Conservation (phyloP, 2,888 invertebrate genomes). For the Himalopsyche tibetana region DNA sequence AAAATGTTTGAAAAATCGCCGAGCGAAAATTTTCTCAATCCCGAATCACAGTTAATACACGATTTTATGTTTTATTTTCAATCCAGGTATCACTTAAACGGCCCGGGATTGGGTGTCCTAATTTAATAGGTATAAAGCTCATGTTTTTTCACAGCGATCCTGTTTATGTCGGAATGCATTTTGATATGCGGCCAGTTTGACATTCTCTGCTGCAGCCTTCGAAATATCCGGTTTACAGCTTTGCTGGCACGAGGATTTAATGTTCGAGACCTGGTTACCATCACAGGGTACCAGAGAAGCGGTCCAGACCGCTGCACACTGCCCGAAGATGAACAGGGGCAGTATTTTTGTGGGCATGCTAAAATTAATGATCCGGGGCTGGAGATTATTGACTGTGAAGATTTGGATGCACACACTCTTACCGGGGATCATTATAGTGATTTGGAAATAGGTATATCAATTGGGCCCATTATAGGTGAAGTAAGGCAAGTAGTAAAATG, state of each 20-base stretch:
- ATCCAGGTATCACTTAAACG: no score
- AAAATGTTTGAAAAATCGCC: no score
- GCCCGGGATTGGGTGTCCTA: no score
- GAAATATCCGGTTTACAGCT: slow-evolving; percentile 63
- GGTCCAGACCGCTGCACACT: slow-evolving; percentile 60
- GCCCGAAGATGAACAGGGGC: slow-evolving; percentile 59
- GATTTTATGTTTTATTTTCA: no score
- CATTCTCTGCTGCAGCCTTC: slow-evolving; percentile 66
- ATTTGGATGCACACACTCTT: background rate
- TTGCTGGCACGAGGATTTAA: slow-evolving; percentile 52
- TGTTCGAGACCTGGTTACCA: slow-evolving; percentile 24
- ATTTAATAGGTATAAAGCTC: no score
- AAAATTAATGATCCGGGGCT: slow-evolving; percentile 54
- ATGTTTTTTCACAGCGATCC: slow-evolving; percentile 44
- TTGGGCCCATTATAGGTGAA: no score
- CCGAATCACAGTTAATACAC: no score
- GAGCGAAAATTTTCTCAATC: no score
- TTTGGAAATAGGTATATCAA: background rate
- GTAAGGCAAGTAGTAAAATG: no score
- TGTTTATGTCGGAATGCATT: slow-evolving; percentile 62
- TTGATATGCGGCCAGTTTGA: slow-evolving; percentile 66
- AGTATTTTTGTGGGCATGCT: slow-evolving; percentile 53
- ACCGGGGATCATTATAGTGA: background rate
- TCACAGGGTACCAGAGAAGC: slow-evolving; percentile 49
- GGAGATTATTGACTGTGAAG: background rate